These are phyloP conservation scores for Megaustenia siamemsis DNA, from an alignment of 2,888 invertebrate genomes.

Conservation along the genomic window DNA sequence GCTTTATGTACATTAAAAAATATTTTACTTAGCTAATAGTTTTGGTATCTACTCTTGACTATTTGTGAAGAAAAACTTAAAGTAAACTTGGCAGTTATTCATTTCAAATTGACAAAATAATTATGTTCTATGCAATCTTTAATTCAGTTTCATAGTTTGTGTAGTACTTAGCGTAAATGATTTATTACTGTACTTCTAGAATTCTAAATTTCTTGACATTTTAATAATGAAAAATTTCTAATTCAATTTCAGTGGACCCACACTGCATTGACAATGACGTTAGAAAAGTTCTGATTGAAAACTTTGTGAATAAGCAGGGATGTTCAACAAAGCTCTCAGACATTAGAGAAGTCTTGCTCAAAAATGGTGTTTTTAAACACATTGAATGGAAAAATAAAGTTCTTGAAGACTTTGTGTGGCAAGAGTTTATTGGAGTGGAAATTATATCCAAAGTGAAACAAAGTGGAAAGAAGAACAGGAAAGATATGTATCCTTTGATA, in stretches of 20 bases:
- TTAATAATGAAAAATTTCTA: not conserved
- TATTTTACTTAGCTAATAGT: too few relatives aligned
- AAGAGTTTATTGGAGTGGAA: conserved; percentile 29
- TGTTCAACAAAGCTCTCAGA: not conserved
- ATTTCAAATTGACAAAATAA: too few relatives aligned
- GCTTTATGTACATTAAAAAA: too few relatives aligned
- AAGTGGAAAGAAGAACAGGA: not conserved
- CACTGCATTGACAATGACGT: conserved; percentile 10
- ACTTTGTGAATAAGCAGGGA: not conserved
- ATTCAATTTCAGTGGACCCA: conserved; percentile 37
- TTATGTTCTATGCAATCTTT: too few relatives aligned
- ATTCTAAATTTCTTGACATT: not conserved
- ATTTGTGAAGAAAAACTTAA: too few relatives aligned
- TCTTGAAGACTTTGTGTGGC: conserved; percentile 22
- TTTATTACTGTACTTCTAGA: too few relatives aligned
- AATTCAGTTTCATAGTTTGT: too few relatives aligned
- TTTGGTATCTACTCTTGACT: too few relatives aligned
- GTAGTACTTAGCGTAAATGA: too few relatives aligned
- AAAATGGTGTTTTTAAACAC: not conserved
- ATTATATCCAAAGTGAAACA: not conserved
- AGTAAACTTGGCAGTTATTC: too few relatives aligned
- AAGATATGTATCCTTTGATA: conserved; percentile 39
- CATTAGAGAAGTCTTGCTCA: conserved; percentile 24
- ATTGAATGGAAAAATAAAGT: conserved; percentile 39
- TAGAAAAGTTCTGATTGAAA: not conserved